phyloP scores from a whole-genome alignment of 2,888 invertebrate species.

The Sceliomorpha sp. region DNA sequence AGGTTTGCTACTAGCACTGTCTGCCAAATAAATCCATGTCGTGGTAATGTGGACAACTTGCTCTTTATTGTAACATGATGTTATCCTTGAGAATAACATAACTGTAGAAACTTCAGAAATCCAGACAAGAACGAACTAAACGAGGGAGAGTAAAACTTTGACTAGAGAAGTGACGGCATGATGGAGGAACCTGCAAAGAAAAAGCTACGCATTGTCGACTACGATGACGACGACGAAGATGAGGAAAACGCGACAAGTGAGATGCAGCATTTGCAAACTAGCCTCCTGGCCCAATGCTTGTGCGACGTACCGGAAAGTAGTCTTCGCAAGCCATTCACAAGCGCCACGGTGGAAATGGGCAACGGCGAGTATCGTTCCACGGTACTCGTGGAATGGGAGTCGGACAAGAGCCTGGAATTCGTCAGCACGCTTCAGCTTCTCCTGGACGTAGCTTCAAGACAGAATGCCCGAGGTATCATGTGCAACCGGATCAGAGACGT shows the following conservation, averaged over 20 bases:
- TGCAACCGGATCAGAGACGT: conserved; percentile 90
- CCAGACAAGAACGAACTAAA: too few species aligned
- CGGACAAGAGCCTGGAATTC: conserved; percentile 87
- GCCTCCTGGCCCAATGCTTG: conserved; percentile 88
- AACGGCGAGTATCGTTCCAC: conserved; percentile 82
- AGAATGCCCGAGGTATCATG: conserved; percentile 90
- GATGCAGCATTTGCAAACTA: conserved; percentile 84
- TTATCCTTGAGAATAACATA: too few species aligned
- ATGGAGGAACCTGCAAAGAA: conserved; percentile 93
- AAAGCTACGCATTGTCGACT: conserved; percentile 85
- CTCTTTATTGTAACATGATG: too few species aligned
- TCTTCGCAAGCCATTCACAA: conserved; percentile 87
- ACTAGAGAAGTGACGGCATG: too few species aligned
- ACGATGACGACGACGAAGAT: conserved; percentile 82
- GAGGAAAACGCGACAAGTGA: conserved; percentile 84
- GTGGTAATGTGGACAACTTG: too few species aligned
- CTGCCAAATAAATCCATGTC: too few species aligned
- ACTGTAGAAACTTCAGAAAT: too few species aligned
- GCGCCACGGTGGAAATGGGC: conserved; percentile 81
- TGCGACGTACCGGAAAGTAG: conserved; percentile 88
- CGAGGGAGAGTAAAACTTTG: too few species aligned
- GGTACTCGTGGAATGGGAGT: conserved; percentile 84
- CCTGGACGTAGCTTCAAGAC: conserved; percentile 91
- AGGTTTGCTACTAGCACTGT: too few species aligned
- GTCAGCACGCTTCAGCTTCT: conserved; percentile 91